phyloP scores from a whole-genome alignment of 2,888 invertebrate genomes.

The Cosmorhoe ocellata region DNA sequence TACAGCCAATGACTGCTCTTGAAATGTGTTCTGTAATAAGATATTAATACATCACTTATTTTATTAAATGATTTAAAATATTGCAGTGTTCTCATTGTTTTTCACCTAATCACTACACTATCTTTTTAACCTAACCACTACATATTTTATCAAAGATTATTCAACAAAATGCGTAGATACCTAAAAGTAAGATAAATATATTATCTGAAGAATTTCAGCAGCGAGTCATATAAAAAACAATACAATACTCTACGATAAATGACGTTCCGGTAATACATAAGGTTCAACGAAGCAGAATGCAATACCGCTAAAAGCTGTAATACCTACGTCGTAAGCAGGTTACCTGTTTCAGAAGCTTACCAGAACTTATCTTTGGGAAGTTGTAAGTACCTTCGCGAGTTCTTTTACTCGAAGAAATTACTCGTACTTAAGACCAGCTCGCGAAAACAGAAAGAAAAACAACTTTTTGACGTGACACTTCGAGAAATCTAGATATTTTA shows the following conservation, averaged over 20 bases:
- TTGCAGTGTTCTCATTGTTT: constrained; percentile 30
- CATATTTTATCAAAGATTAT: too few species aligned
- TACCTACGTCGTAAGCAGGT: neutral
- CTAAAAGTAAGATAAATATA: too few species aligned
- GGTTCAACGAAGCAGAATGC: constrained; percentile 41
- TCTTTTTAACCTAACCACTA: too few species aligned
- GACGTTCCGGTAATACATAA: constrained; percentile 38
- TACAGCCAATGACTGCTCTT: constrained; percentile 72
- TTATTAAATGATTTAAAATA: constrained; percentile 78
- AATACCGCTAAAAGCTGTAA: constrained; percentile 43
- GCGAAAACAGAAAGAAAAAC: too few species aligned
- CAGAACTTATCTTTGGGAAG: neutral
- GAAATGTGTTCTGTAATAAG: constrained; percentile 74
- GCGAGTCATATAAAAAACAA: constrained; percentile 9
- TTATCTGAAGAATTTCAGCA: too few species aligned
- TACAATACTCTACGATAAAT: constrained; percentile 2
- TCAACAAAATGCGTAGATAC: too few species aligned
- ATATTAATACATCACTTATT: constrained; percentile 80
- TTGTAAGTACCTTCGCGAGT: too few species aligned
- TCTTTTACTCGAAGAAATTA: too few species aligned
- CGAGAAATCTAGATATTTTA: too few species aligned
- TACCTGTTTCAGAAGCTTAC: neutral
- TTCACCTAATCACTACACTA: too few species aligned
- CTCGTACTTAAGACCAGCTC: too few species aligned
- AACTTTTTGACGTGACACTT: too few species aligned